Evolutionary conservation across 2,797 vertebrate genomes (phyloP).

Genomic region (Sciurus vulgaris): DNA sequence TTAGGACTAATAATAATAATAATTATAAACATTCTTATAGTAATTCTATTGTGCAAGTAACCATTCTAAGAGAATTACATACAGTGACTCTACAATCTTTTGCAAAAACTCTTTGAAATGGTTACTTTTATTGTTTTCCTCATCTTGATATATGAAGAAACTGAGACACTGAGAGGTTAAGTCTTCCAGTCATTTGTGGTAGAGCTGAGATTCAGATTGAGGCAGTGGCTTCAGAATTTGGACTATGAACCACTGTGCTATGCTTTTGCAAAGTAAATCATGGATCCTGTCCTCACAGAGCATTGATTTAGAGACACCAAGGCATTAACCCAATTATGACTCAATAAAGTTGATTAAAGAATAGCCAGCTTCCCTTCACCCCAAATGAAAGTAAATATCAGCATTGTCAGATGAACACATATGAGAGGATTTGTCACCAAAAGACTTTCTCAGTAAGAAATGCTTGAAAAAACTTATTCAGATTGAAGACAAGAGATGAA

Average conservation of each 20-base stretch:
- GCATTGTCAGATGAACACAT: background rate
- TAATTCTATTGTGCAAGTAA: background rate
- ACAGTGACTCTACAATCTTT: background rate
- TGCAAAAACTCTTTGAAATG: background rate
- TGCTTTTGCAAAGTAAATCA: background rate
- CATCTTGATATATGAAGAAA: background rate
- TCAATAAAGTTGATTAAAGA: conserved; percentile 25
- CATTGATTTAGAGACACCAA: background rate
- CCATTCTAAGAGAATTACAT: background rate
- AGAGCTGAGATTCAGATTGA: background rate
- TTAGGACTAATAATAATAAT: background rate
- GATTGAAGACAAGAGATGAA: conserved; percentile 44
- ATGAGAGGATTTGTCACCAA: conserved; percentile 38
- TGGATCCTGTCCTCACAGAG: background rate
- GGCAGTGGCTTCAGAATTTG: background rate
- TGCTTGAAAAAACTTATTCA: background rate
- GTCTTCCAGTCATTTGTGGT: background rate
- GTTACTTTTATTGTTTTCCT: background rate
- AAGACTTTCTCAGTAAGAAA: background rate
- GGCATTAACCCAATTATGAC: background rate
- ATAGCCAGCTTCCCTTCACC: background rate
- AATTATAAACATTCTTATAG: background rate
- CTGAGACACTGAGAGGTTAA: background rate
- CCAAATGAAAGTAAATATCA: conserved; percentile 18
- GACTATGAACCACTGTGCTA: background rate